phyloP scores from a whole-genome alignment of 2,888 invertebrate species.

The Esperia sulphurella region DNA sequence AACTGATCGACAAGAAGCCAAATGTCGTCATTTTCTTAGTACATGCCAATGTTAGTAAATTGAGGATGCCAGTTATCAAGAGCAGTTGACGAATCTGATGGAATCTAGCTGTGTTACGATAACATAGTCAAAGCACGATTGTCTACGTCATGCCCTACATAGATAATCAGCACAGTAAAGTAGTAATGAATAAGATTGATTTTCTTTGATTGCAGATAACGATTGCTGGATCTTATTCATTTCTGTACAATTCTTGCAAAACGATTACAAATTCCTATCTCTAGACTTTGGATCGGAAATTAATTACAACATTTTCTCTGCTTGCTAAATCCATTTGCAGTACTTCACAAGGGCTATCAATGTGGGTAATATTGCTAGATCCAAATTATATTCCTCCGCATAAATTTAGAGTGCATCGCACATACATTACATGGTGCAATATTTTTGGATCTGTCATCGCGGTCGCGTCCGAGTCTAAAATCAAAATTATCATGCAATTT shows the following conservation, averaged over 20 bases:
- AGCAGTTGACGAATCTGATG: slow-evolving; percentile 59
- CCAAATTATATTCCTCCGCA: too few relatives aligned
- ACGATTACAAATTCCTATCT: too few relatives aligned
- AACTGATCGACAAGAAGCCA: slow-evolving; percentile 56
- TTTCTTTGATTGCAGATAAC: too few relatives aligned
- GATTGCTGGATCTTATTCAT: too few relatives aligned
- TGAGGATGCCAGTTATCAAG: slow-evolving; percentile 69
- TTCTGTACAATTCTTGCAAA: too few relatives aligned
- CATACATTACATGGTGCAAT: slow-evolving; percentile 22
- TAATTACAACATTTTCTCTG: too few relatives aligned
- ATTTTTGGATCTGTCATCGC: slow-evolving; percentile 62
- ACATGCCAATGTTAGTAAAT: slow-evolving; percentile 52
- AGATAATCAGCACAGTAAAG: not conserved
- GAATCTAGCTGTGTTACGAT: slow-evolving; percentile 48
- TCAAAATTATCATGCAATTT: slow-evolving; percentile 73
- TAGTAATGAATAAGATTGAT: not conserved
- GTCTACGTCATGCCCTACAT: not conserved
- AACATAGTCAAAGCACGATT: slow-evolving; percentile 30
- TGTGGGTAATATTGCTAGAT: too few relatives aligned
- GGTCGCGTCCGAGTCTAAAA: slow-evolving; percentile 51
- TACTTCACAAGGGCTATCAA: too few relatives aligned
- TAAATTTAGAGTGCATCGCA: slow-evolving; percentile 10
- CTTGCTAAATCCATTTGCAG: too few relatives aligned
- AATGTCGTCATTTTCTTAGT: slow-evolving; percentile 46
- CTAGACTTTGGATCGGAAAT: too few relatives aligned